Conservation (phyloP, 2,888 invertebrate species). For the Crocallis elinguaria region DNA sequence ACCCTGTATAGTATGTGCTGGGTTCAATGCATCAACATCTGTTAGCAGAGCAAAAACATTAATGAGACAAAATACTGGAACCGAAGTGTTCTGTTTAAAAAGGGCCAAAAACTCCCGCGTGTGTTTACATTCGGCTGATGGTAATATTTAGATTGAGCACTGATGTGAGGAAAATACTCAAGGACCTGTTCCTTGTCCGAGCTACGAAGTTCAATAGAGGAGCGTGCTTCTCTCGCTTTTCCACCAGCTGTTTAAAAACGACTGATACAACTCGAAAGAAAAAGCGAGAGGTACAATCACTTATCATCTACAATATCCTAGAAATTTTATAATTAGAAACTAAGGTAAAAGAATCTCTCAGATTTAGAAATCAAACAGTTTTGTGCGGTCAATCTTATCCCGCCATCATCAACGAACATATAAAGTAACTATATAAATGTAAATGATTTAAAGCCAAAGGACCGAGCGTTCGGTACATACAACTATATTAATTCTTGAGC, state of each 20-base stretch:
- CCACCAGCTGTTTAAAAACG: neutral
- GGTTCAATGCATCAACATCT: no score
- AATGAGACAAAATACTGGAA: no score
- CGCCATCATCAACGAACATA: constrained; percentile 45
- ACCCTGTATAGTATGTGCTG: no score
- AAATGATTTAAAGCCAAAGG: constrained; percentile 57
- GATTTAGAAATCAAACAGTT: constrained; percentile 55
- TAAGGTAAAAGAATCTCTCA: constrained; percentile 53
- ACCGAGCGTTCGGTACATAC: constrained; percentile 30
- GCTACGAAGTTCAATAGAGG: constrained; percentile 2
- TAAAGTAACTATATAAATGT: constrained; percentile 41
- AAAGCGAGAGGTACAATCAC: constrained; percentile 42
- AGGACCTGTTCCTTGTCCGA: no score
- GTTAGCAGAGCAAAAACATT: no score
- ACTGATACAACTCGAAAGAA: constrained; percentile 36
- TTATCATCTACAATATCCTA: constrained; percentile 42
- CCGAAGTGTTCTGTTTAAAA: no score
- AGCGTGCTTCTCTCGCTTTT: constrained; percentile 1
- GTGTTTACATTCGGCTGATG: no score
- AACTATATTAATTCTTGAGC: constrained; percentile 47
- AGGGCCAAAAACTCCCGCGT: no score
- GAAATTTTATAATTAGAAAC: constrained; percentile 29
- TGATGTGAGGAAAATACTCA: no score
- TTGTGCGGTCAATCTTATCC: constrained; percentile 59
- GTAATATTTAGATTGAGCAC: neutral